Conservation (phyloP, 2,888 invertebrate genomes). For the Axea sp. region DNA sequence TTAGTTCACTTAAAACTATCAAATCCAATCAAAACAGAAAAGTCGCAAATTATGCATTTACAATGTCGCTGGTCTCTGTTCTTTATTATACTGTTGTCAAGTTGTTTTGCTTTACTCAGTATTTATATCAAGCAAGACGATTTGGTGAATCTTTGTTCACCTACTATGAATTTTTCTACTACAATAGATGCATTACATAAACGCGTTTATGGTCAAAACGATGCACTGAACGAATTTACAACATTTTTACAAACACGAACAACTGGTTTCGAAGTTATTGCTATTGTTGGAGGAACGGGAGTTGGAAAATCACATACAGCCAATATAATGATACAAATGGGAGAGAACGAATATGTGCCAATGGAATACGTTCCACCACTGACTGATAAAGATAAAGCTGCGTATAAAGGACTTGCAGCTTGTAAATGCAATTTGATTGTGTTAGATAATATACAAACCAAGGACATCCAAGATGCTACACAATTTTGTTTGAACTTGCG, state of each 20-base stretch:
- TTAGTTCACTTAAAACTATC: too few relatives aligned
- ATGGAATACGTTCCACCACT: slow-evolving; percentile 67
- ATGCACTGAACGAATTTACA: slow-evolving; percentile 64
- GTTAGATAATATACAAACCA: slow-evolving; percentile 72
- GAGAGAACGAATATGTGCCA: slow-evolving; percentile 60
- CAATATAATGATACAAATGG: slow-evolving; percentile 69
- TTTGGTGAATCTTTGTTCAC: slow-evolving; percentile 58
- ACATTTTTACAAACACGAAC: slow-evolving; percentile 57
- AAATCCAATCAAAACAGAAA: too few relatives aligned
- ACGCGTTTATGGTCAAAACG: slow-evolving; percentile 70
- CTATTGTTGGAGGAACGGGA: slow-evolving; percentile 73
- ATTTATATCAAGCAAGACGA: slow-evolving; percentile 37
- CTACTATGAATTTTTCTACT: slow-evolving; percentile 64
- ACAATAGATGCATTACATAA: slow-evolving; percentile 65
- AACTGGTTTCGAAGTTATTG: slow-evolving; percentile 65
- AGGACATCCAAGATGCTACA: slow-evolving; percentile 66
- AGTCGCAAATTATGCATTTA: not conserved
- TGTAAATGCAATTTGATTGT: slow-evolving; percentile 71
- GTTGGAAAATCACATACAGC: slow-evolving; percentile 75
- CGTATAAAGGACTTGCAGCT: slow-evolving; percentile 62
- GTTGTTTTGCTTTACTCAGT: slow-evolving; percentile 28
- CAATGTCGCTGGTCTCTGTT: slow-evolving; percentile 3
- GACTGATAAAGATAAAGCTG: slow-evolving; percentile 46
- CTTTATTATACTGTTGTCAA: slow-evolving; percentile 14
- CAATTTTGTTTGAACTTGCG: slow-evolving; percentile 61